Base-by-base conservation (phyloP, 2,888 invertebrate genomes). In the Orchesellides sinensis region DNA sequence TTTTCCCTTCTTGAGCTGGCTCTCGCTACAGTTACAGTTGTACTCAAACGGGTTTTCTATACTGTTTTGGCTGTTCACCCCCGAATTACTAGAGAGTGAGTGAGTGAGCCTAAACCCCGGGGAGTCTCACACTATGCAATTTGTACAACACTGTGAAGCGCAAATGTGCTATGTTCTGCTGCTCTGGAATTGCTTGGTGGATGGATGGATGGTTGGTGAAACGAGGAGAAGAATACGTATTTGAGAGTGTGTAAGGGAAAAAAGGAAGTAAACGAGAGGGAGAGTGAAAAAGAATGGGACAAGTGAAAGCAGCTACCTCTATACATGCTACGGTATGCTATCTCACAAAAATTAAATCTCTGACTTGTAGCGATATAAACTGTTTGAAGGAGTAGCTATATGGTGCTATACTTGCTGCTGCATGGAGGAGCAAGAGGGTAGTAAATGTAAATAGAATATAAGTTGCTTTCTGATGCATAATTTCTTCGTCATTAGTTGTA, bases 31-130 rank as follows among this genome's bases (percentile, higher is more conserved):
- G n/a, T n/a, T n/a, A n/a, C n/a, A 40, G 40, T 40, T 40, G 74
- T 77, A 78, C 65, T 77, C 69, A 86, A 82, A 63, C 72, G 56
- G 72, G 65, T 80, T 72, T 21, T n/a, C n/a, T n/a, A n/a, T n/a
- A n/a, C n/a, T n/a, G n/a, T n/a, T 78, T 70, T 69, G 69, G 79
- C 61, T 83, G 85, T 85, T 86, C 87, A 87, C 85, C 87, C 87
- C 87, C 85, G 86, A 87, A 85, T 87, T 85, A 85, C 77, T 82
- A 74, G 70, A 70, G 77, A 80, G 82, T 75, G 69, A 81, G 84
- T 83, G 85, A 85, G 83, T 84, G 84, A 84, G 79, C 78, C 69
- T 83, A 86, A 85, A 83, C 86, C 85, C 84, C 84, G 86, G 86
- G 85, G 86, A 83, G 80, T 84, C 83, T 68, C 85, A 82, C 83